Percentiles rank a stretch among this genome's conserved stretches.
Conservation (phyloP, 2,113 vertebrate species). For the Andinoacara biseriatus region DNA sequence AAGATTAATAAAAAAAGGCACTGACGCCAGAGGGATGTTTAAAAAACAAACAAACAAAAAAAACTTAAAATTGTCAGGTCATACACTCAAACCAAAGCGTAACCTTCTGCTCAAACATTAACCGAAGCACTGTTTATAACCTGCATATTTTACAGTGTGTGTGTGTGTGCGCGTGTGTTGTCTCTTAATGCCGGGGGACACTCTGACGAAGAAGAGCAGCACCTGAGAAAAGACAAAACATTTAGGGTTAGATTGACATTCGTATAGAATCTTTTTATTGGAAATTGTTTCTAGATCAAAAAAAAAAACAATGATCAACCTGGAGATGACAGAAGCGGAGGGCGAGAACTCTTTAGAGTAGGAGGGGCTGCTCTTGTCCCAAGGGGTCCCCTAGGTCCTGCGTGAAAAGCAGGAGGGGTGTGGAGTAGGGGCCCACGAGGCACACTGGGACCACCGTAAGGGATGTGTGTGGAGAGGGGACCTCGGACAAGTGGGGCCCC, state of each 20-base stretch:
- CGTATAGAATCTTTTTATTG: too few relatives aligned
- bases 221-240: slow-evolving; percentile 31
- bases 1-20: not conserved
- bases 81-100: not conserved
- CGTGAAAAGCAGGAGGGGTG: slow-evolving; percentile 42
- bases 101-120: not conserved
- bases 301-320: slow-evolving; percentile 40
- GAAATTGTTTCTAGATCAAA: not conserved
- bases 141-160: not conserved
- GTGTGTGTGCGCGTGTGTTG: not conserved
- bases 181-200: slow-evolving; percentile 56
- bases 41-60: not conserved
- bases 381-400: slow-evolving; percentile 46
- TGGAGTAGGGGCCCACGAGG: slow-evolving; percentile 59
- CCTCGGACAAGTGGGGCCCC: slow-evolving; percentile 31
- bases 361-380: slow-evolving; percentile 54
- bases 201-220: slow-evolving; percentile 39
- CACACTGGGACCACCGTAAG: slow-evolving; percentile 20
- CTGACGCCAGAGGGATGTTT: not conserved
- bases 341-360: slow-evolving; percentile 66
- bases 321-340: slow-evolving; percentile 70
- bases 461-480: slow-evolving; percentile 26
- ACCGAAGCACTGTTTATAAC: not conserved
- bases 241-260: too few relatives aligned
- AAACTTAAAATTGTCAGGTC: not conserved